Evolutionary conservation across 1,140 invertebrate genomes (phyloP).

Genomic region (Sinonovacula constricta): DNA sequence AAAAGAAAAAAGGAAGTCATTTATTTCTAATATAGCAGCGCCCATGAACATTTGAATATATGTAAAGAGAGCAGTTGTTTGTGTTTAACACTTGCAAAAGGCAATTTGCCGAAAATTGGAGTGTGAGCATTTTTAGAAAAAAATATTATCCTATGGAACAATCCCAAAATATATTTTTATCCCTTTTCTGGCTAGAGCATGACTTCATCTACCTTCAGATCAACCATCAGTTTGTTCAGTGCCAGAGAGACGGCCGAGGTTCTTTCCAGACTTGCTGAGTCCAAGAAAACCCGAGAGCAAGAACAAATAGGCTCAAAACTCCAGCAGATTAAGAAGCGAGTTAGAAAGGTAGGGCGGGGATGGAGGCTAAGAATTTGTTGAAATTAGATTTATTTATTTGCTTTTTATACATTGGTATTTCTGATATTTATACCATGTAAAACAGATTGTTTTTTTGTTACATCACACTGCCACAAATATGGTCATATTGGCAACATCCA

Average conservation of each 20-base stretch:
- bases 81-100: too few relatives aligned
- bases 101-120: too few relatives aligned
- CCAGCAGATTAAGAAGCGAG: constrained; percentile 18
- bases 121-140: too few relatives aligned
- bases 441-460: not conserved
- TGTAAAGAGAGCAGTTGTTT: too few relatives aligned
- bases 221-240: constrained; percentile 6
- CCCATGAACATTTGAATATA: too few relatives aligned
- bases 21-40: too few relatives aligned
- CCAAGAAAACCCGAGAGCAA: constrained; percentile 13
- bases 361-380: not conserved
- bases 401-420: not conserved
- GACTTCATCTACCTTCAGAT: too few relatives aligned
- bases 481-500: not conserved
- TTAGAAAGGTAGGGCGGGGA: constrained; percentile 8
- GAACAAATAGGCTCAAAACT: constrained; percentile 23
- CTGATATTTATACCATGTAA: not conserved
- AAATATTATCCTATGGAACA: too few relatives aligned
- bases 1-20: too few relatives aligned
- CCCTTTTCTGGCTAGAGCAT: too few relatives aligned
- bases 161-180: too few relatives aligned
- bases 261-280: constrained; percentile 8
- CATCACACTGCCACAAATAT: not conserved
- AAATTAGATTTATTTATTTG: not conserved
- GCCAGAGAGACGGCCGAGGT: constrained; percentile 6